Evolutionary conservation across 1,140 invertebrate species (phyloP), one percentile per base, ranked within the genome.

Genomic region (Eumaeus atala): DNA sequence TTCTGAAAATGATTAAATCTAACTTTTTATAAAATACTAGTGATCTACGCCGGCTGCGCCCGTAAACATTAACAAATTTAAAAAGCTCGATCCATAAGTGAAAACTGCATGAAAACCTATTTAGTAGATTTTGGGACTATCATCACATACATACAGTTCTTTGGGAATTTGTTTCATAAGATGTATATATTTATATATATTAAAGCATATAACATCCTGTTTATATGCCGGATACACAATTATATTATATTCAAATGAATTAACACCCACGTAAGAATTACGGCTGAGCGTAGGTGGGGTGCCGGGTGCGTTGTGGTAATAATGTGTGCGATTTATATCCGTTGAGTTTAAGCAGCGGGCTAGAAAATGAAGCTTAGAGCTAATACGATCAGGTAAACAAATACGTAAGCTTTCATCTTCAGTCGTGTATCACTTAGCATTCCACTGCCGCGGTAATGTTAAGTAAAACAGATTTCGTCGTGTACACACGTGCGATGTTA

Each of bases 361-460:
- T 67, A 79, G 77, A 82, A 85, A 84, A 77, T 80, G 73, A 74
- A 79, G 75, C 74, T 77, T 82, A 77, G 61, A 72, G 74, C 77
- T 84, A 81, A 84, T 86, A 74, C 76, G 83, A 84, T 84, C 80
- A 84, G 68, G 70, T 77, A 77, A 77, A 71, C 79, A 83, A 81
- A 82, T 71, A 80, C 74, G 74, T 67, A 54, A 62, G 82, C 83
- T 86, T 86, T 86, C 81, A 86, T 86, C 83, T 86, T 80, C 81
- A 78, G 58, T 77, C 70, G 73, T 62, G 66, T 77, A 78, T 84
- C 65, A 70, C 69, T 62, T 67, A 64, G 62, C 66, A 17, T 50
- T 66, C 61, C 60, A 66, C 63, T 66, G 66, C 58, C 61, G 66
- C 57, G 65, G 61, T 71, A 60, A 65, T 64, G 58, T 60, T 59